Conservation (phyloP, 1,140 invertebrate species). For the Lysiphlebus fabarum region DNA sequence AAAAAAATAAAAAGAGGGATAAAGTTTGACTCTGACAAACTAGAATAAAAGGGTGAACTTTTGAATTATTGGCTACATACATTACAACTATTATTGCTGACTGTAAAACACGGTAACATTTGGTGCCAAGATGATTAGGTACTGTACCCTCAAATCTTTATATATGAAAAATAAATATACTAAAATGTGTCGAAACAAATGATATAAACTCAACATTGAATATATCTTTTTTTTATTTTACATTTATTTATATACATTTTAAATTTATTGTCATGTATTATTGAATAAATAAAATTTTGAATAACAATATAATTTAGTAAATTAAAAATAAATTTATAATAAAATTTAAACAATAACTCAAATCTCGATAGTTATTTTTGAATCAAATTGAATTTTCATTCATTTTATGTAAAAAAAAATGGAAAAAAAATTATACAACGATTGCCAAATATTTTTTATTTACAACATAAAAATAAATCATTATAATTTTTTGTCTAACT, state of each 20-base stretch:
- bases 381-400: conserved; percentile 40
- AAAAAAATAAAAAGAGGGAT: too few species aligned
- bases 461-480: background rate
- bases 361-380: conserved; percentile 25
- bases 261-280: too few species aligned
- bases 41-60: conserved; percentile 28
- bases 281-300: too few species aligned
- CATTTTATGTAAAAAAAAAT: conserved; percentile 23
- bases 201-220: conserved; percentile 26
- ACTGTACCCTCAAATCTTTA: background rate
- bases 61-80: conserved; percentile 53
- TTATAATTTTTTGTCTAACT: background rate
- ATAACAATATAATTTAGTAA: too few species aligned
- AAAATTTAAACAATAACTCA: too few species aligned
- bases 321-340: too few species aligned
- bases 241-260: background rate
- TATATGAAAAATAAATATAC: background rate
- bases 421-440: conserved; percentile 18
- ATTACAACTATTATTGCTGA: conserved; percentile 54
- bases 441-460: background rate
- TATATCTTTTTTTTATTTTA: background rate
- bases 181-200: conserved; percentile 25
- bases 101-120: conserved; percentile 56
- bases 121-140: conserved; percentile 55
- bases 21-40: conserved; percentile 5